A percentile compares a stretch with the other conserved stretches of the same genome.
Conservation (phyloP, 1,140 invertebrate genomes). For the Drosophila miranda region DNA sequence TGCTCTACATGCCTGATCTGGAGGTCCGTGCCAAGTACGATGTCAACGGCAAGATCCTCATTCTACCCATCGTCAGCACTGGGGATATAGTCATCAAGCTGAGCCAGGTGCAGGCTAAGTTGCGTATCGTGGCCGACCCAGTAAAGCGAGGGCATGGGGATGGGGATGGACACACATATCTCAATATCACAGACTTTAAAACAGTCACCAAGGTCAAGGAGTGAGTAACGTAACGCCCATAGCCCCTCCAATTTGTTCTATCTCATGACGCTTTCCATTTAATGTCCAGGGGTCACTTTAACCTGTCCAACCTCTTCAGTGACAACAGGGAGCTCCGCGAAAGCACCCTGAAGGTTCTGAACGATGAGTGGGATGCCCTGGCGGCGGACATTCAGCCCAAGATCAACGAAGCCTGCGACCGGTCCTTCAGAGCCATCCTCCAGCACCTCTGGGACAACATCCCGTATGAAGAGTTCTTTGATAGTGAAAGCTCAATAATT, state of each 20-base stretch:
- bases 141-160: conserved; percentile 16
- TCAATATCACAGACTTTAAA: conserved; percentile 48
- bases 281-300: conserved; percentile 39
- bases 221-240: conserved; percentile 29
- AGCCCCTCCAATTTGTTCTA: not conserved
- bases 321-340: conserved; percentile 51
- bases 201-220: conserved; percentile 32
- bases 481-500: not conserved
- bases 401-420: conserved; percentile 40
- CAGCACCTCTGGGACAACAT: conserved; percentile 45
- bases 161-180: conserved; percentile 46
- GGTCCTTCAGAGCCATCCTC: conserved; percentile 12
- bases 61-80: conserved; percentile 52
- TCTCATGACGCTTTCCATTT: not conserved
- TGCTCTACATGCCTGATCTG: conserved; percentile 7
- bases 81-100: conserved; percentile 40
- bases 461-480: conserved; percentile 62
- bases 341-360: conserved; percentile 55
- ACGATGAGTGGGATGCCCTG: conserved; percentile 49
- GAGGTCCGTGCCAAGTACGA: conserved; percentile 60
- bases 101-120: conserved; percentile 20
- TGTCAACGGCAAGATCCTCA: conserved; percentile 54
- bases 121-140: conserved; percentile 27
- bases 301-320: conserved; percentile 56
- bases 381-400: conserved; percentile 52